Conservation (phyloP, 2,113 vertebrate genomes). For the Albula glossodonta region DNA sequence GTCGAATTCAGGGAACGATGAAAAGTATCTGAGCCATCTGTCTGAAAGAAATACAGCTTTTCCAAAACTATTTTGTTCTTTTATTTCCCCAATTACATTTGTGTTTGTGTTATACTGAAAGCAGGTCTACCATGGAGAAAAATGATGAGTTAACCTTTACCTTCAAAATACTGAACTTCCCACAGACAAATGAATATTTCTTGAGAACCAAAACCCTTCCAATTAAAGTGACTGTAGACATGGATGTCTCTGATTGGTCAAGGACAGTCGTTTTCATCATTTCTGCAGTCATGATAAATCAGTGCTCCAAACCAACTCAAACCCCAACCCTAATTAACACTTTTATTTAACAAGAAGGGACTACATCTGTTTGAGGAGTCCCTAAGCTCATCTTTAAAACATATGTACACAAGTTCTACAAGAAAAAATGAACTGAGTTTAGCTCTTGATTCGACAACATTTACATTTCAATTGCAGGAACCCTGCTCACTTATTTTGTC, state of each 20-base stretch:
- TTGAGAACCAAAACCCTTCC: neutral
- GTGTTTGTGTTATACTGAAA: neutral
- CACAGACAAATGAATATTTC: neutral
- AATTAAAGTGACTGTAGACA: neutral
- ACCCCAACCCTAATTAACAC: neutral
- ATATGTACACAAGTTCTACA: conserved; percentile 72
- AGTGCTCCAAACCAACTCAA: neutral
- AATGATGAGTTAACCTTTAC: neutral
- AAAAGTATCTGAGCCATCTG: too few relatives aligned
- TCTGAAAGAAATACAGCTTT: neutral
- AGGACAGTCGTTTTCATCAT: neutral
- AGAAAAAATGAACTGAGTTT: conserved; percentile 47
- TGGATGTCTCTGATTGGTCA: neutral
- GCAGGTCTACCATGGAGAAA: neutral
- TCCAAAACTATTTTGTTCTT: neutral
- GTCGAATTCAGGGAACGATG: neutral
- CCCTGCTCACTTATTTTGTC: conserved; percentile 32
- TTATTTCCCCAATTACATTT: neutral
- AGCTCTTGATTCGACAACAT: conserved; percentile 5
- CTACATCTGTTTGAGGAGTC: conserved; percentile 63
- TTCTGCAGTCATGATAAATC: neutral
- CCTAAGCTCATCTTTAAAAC: conserved; percentile 77
- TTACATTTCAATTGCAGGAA: conserved; percentile 21
- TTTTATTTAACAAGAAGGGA: conserved; percentile 37
- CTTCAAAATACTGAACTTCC: neutral